Evolutionary conservation across 2,888 invertebrate genomes (phyloP).

Genomic region (Spilarctia lutea): DNA sequence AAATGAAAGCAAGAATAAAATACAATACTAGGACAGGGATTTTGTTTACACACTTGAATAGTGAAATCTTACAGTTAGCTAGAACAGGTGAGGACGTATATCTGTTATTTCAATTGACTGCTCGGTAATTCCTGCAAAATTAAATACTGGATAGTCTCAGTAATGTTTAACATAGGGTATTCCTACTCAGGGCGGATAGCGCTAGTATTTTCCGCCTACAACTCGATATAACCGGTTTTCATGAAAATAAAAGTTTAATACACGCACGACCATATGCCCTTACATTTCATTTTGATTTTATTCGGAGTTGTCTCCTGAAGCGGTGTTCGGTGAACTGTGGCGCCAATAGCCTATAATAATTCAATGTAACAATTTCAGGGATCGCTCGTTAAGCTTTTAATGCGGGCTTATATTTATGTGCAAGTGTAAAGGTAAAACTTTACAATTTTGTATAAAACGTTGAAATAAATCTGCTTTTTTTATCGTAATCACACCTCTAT

Average conservation of each 20-base stretch:
- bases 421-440: too few relatives aligned
- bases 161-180: not conserved
- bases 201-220: conserved; percentile 31
- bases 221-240: conserved; percentile 30
- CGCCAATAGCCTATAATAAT: not conserved
- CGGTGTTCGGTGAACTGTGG: conserved; percentile 11
- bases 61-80: not conserved
- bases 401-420: too few relatives aligned
- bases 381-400: not conserved
- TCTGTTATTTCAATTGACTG: not conserved
- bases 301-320: conserved; percentile 27
- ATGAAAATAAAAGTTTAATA: conserved; percentile 51
- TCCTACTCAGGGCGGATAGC: conserved; percentile 29
- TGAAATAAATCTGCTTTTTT: too few relatives aligned
- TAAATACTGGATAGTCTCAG: not conserved
- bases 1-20: not conserved
- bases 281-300: conserved; percentile 34
- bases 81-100: too few relatives aligned
- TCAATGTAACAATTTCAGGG: not conserved
- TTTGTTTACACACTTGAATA: not conserved
- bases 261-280: conserved; percentile 44
- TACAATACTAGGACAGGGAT: not conserved
- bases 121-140: not conserved
- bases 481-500: too few relatives aligned
- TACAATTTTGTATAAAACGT: too few relatives aligned